Conservation (phyloP, 2,888 invertebrate genomes). For the Nemotelus nigrinus region DNA sequence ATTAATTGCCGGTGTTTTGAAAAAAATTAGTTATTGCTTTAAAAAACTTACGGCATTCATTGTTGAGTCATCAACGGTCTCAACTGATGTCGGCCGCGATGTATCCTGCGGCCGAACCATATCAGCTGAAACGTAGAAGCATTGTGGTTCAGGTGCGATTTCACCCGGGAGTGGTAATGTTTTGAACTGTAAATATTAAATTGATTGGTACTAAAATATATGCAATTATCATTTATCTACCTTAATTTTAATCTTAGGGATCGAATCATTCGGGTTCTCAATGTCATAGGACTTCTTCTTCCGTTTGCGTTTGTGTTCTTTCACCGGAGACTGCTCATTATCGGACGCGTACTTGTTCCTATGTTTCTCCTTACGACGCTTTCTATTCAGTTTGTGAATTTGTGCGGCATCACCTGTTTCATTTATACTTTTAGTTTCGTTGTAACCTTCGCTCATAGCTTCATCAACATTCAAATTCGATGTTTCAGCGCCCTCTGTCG, state of each 20-base stretch:
- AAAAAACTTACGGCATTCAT: slow-evolving; percentile 49
- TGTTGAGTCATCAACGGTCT: slow-evolving; percentile 62
- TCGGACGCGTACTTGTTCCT: slow-evolving; percentile 71
- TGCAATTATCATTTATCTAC: slow-evolving; percentile 61
- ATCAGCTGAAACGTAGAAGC: slow-evolving; percentile 79
- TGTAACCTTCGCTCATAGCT: slow-evolving; percentile 5
- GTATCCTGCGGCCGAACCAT: slow-evolving; percentile 63
- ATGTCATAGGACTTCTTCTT: slow-evolving; percentile 81
- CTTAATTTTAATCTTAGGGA: slow-evolving; percentile 83
- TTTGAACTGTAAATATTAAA: slow-evolving; percentile 56
- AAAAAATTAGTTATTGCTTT: background rate
- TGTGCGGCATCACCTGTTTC: slow-evolving; percentile 52
- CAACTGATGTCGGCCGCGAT: slow-evolving; percentile 63
- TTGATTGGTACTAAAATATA: background rate
- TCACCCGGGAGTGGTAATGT: slow-evolving; percentile 65
- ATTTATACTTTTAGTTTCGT: background rate
- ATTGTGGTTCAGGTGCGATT: slow-evolving; percentile 82
- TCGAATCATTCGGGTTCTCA: slow-evolving; percentile 65
- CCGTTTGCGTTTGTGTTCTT: slow-evolving; percentile 82
- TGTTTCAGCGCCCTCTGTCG: background rate
- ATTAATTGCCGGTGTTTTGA: background rate
- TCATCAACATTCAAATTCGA: background rate
- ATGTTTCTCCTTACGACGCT: slow-evolving; percentile 80
- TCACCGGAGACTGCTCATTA: slow-evolving; percentile 71
- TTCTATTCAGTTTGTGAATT: slow-evolving; percentile 71